phyloP scores from a whole-genome alignment of 2,888 invertebrate genomes.

The Gymnosoma rotundatum region DNA sequence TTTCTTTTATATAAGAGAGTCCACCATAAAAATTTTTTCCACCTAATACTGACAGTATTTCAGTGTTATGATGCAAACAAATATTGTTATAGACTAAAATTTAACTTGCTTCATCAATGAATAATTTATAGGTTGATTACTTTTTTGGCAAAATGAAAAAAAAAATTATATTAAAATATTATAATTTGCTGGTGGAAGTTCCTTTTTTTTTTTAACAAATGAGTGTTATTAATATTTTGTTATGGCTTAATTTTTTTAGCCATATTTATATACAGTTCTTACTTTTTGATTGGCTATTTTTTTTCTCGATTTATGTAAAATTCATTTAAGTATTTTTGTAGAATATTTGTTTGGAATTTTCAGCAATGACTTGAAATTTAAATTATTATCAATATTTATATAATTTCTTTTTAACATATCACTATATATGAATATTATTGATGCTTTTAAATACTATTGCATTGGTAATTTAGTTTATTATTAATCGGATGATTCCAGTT shows the following conservation, averaged over 20 bases:
- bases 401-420: too few relatives aligned
- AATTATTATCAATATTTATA: too few relatives aligned
- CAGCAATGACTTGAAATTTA: too few relatives aligned
- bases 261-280: background rate
- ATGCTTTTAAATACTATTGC: too few relatives aligned
- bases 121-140: slow-evolving; percentile 56
- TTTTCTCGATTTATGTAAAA: background rate
- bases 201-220: slow-evolving; percentile 69
- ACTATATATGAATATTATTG: too few relatives aligned
- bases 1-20: background rate
- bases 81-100: slow-evolving; percentile 47
- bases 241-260: slow-evolving; percentile 22
- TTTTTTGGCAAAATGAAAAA: slow-evolving; percentile 12
- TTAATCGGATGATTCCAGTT: too few relatives aligned
- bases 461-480: too few relatives aligned
- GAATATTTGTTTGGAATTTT: background rate
- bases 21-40: background rate
- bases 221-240: slow-evolving; percentile 44
- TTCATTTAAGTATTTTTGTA: background rate
- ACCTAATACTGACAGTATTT: slow-evolving; percentile 31
- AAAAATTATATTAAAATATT: slow-evolving; percentile 31
- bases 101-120: slow-evolving; percentile 54
- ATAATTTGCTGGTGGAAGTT: slow-evolving; percentile 24
- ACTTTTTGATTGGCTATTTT: background rate
- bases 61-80: slow-evolving; percentile 22